phyloP scores from a whole-genome alignment of 2,888 invertebrate genomes.

The Apamea anceps region DNA sequence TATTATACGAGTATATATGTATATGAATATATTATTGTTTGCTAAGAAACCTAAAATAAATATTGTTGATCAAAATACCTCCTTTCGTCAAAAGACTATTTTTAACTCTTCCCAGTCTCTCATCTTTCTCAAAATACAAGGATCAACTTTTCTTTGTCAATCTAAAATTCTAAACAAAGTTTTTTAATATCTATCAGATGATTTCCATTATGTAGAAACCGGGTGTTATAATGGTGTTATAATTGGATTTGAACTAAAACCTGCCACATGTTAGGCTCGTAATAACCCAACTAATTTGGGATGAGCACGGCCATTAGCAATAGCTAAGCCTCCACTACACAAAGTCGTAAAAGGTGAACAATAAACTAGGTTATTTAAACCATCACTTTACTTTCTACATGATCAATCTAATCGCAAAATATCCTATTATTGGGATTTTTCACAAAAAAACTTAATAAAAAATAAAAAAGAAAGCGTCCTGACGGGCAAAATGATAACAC shows the following conservation, averaged over 20 bases:
- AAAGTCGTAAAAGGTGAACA: background rate
- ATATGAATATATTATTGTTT: background rate
- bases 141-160: slow-evolving; percentile 1
- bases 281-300: slow-evolving; percentile 76
- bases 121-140: background rate
- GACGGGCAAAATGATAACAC: background rate
- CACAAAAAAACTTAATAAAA: background rate
- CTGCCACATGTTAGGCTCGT: slow-evolving; percentile 71
- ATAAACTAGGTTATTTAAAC: background rate
- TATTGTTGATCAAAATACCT: background rate
- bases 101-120: background rate
- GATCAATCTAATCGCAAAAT: background rate
- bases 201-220: slow-evolving; percentile 11
- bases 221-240: slow-evolving; percentile 39
- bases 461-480: background rate
- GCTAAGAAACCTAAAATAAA: background rate
- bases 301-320: slow-evolving; percentile 72
- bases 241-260: slow-evolving; percentile 70
- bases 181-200: slow-evolving; percentile 33
- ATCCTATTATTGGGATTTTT: background rate
- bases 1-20: too few relatives aligned
- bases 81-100: background rate
- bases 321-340: slow-evolving; percentile 44
- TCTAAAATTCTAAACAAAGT: slow-evolving; percentile 26
- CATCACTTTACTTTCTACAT: background rate